Percentiles rank a stretch among this genome's conserved stretches.
phyloP scores from a whole-genome alignment of 2,888 invertebrate genomes.

The Sphecodes monilicornis region DNA sequence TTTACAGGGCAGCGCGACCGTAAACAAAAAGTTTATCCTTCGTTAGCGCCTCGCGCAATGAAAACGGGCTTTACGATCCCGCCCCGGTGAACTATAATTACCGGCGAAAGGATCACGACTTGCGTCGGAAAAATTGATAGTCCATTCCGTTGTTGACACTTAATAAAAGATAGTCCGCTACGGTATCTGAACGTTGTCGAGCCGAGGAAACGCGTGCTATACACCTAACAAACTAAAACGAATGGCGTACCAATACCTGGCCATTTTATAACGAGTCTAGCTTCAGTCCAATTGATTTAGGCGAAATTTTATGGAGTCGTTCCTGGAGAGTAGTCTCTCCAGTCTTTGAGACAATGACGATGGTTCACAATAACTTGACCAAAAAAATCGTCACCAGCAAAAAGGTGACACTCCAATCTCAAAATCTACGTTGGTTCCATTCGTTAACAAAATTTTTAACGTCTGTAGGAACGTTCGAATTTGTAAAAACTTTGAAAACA shows the following conservation, averaged over 20 bases:
- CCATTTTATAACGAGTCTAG: not conserved
- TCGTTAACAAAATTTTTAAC: not conserved
- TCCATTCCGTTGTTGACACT: constrained; percentile 8
- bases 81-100: constrained; percentile 18
- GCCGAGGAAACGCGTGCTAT: not conserved
- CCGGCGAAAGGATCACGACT: constrained; percentile 15
- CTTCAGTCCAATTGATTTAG: not conserved
- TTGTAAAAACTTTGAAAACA: not conserved
- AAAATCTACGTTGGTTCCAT: not conserved
- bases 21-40: constrained; percentile 39
- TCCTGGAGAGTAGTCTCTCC: not conserved
- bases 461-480: not conserved
- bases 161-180: not conserved
- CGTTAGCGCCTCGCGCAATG: constrained; percentile 10
- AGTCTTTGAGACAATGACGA: not conserved
- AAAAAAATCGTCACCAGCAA: not conserved
- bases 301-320: not conserved
- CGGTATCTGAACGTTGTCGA: not conserved
- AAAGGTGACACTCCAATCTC: not conserved
- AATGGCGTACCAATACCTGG: not conserved
- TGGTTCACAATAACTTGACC: not conserved
- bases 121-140: constrained; percentile 15
- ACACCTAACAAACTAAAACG: not conserved
- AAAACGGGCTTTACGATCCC: not conserved
- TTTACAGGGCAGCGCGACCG: not conserved